Percentiles rank a stretch among this genome's conserved stretches.
phyloP scores from a whole-genome alignment of 2,113 vertebrate genomes.

The Okapia johnstoni region DNA sequence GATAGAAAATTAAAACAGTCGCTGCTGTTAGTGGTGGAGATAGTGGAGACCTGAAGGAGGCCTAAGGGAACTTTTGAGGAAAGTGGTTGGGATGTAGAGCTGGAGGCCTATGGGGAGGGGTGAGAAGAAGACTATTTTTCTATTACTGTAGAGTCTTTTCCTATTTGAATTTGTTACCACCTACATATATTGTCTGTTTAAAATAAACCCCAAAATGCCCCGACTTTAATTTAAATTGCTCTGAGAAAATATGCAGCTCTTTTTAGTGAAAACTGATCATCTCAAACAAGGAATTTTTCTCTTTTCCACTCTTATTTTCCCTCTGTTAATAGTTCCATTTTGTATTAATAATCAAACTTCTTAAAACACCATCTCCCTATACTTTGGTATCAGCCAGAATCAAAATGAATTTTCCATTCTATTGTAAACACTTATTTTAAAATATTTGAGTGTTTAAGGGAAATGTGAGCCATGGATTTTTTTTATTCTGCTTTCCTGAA shows the following conservation, averaged over 20 bases:
- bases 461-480: not conserved
- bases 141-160: not conserved
- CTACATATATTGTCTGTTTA: not conserved
- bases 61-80: not conserved
- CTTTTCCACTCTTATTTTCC: not conserved
- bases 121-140: not conserved
- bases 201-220: not conserved
- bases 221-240: not conserved
- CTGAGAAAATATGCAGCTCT: not conserved
- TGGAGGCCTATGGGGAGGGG: too few species aligned
- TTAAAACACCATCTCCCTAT: not conserved
- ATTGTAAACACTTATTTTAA: not conserved
- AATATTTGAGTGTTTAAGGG: not conserved
- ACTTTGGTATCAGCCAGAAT: not conserved
- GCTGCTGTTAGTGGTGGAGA: not conserved
- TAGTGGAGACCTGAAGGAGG: not conserved
- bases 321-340: not conserved
- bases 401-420: slow-evolving; percentile 11
- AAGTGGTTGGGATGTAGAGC: not conserved
- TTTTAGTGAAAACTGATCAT: not conserved
- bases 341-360: not conserved
- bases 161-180: not conserved
- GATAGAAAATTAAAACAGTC: not conserved
- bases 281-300: not conserved
- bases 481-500: not conserved